Evolutionary conservation across 37 sponge, comb jelly and placozoan species (phyloP).

Genomic region (Petrosia ficiformis): DNA sequence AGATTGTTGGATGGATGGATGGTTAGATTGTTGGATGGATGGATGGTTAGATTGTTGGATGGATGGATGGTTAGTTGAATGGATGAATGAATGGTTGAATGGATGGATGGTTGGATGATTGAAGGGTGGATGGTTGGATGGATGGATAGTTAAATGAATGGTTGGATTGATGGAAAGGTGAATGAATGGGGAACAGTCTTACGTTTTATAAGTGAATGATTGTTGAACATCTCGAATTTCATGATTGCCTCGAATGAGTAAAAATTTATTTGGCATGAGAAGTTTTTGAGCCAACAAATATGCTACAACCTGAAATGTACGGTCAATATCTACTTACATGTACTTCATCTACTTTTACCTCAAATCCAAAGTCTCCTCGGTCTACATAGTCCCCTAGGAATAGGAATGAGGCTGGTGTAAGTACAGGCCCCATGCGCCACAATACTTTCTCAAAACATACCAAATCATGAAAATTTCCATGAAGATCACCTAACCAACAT

Average conservation of each 20-base stretch:
- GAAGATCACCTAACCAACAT: slow-evolving; percentile 75
- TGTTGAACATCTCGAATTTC: slow-evolving; percentile 86
- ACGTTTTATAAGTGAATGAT: slow-evolving; percentile 78
- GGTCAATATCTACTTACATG: neutral
- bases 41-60: too few relatives aligned
- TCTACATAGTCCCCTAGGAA: slow-evolving; percentile 98
- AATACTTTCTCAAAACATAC: slow-evolving; percentile 94
- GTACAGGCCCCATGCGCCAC: slow-evolving; percentile 90
- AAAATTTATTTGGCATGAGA: slow-evolving; percentile 81
- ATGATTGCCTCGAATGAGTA: slow-evolving; percentile 91
- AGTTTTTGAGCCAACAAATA: slow-evolving; percentile 96
- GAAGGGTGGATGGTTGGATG: too few relatives aligned
- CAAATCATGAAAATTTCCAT: slow-evolving; percentile 94
- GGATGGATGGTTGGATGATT: too few relatives aligned
- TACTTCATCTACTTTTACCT: slow-evolving; percentile 37
- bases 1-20: too few relatives aligned
- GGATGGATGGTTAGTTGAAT: too few relatives aligned
- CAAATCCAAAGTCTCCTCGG: slow-evolving; percentile 87
- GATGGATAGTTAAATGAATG: too few relatives aligned
- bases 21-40: too few relatives aligned
- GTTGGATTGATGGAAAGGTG: neutral
- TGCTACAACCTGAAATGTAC: slow-evolving; percentile 63
- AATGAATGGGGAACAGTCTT: neutral
- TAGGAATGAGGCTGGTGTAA: slow-evolving; percentile 89
- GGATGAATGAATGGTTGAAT: too few relatives aligned